Evolutionary conservation across 2,113 vertebrate species (phyloP), one percentile per base, ranked within the genome.

Genomic region (Progne subis): DNA sequence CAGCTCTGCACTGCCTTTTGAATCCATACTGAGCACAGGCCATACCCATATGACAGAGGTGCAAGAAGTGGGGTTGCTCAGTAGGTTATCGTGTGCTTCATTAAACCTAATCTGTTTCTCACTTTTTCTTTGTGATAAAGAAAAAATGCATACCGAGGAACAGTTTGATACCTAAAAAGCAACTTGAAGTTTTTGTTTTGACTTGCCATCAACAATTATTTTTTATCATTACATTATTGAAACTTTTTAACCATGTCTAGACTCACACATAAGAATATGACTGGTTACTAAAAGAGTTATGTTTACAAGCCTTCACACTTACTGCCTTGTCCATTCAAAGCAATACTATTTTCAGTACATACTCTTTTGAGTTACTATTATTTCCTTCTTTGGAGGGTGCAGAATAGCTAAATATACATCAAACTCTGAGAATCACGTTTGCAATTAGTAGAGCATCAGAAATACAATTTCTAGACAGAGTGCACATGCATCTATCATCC

Each of bases 1-100:
- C 8, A 43, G 44, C 49, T 50, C 59, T 14, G 20, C 31, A 14
- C 41, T 4, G 5, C 39, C 18, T 61, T 80, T 60, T 32, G 10
- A 88, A 78, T 44, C 18, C 21, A 3, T 6, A 12, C 4, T 63
- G 12, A 60, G 47, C 28, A 31, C 34, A 47, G 59, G 26, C 29
- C 23, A 37, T 32, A 11, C 4, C 7, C 4, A 0, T 7, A 19
- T 5, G 49, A 44, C 0, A 76, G 23, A 64, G 69, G 49, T 3
- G 2, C 28, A 29, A 84, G 43, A 39, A 92, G 32, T 6, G 29
- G n/a, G 8, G 68, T 23, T 72, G 10, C 34, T 71, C 9, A 17
- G 8, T 24, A 87, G 59, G 67, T 86, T 46, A 46, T 21, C 0
- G 0, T 6, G 20, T 28, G 14, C 39, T 56, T 75, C 67, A 21